Evolutionary conservation across 2,888 invertebrate species (phyloP), one percentile per base, ranked within the genome.

Genomic region (Apodemia zela): DNA sequence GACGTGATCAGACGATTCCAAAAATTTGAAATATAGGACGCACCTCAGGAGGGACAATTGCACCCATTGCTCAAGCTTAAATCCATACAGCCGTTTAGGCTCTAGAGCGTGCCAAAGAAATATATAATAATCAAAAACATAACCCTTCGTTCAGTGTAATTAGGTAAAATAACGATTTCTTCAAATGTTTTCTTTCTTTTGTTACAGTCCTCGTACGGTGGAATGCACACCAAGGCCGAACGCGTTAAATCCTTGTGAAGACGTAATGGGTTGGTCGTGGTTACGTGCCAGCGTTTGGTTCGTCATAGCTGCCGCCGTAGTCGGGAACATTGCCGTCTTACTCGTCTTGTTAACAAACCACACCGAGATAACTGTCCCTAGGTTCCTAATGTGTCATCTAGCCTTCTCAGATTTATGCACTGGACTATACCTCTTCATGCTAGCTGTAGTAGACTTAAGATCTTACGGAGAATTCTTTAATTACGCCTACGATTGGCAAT

Each of bases 351-450:
- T 96, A 60, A 93, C 94, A 66, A 94, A 94, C 75, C 87, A 85
- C 69, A 77, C 84, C 0, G 90, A 91, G 51, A 74, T 89, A 13
- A 89, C 89, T 2, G 91, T 90, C 0, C 84, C 90, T 0, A 78
- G 89, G 61, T 89, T 91, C 79, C 86, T 91, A 15, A 91, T 91
- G 91, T 91, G 91, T 74, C 97, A 98, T 80, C 91, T 98, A 65
- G 97, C 97, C 0, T 94, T 96, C 79, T 97, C 97, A 0, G 98
- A 98, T 85, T 93, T 98, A 61, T 96, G 96, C 77, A 96, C 98
- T 92, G 98, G 97, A 0, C 78, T 97, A 1, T 98, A 98, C 83
- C 91, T 98, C 63, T 92, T 96, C 51, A 93, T 98, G 78, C 93
- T 98, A 49, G 98, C 98, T 0, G 94, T 95, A 0, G 95, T 97